Evolutionary conservation across 2,797 vertebrate species (phyloP).

Genomic region (Thalassophryne amazonica): DNA sequence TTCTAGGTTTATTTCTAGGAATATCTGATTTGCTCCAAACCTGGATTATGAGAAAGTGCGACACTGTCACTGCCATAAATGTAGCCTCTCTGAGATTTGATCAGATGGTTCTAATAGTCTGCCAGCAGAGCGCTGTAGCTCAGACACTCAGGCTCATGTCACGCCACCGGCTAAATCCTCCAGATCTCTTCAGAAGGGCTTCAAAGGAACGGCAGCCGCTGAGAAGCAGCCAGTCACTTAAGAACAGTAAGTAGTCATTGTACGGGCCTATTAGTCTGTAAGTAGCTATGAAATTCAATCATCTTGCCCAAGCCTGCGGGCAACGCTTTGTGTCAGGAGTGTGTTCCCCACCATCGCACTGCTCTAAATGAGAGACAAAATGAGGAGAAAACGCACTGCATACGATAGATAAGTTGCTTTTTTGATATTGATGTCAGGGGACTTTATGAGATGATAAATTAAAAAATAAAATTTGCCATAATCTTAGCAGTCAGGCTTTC

Average conservation of each 20-base stretch:
- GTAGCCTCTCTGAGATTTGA: constrained; percentile 47
- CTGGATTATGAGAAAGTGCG: constrained; percentile 33
- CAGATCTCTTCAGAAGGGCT: constrained; percentile 62
- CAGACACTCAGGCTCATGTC: constrained; percentile 68
- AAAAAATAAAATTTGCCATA: constrained; percentile 14
- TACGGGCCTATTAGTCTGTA: constrained; percentile 72
- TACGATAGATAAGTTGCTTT: constrained; percentile 50
- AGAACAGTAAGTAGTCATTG: constrained; percentile 71
- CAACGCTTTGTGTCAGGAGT: constrained; percentile 59
- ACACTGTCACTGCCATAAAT: constrained; percentile 29
- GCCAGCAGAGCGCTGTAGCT: constrained; percentile 66
- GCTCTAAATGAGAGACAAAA: constrained; percentile 49
- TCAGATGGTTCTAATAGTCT: constrained; percentile 75
- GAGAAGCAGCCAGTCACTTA: constrained; percentile 67
- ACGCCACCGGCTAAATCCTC: constrained; percentile 72
- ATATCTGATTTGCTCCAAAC: neutral
- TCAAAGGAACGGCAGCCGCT: constrained; percentile 58
- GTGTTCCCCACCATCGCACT: constrained; percentile 34
- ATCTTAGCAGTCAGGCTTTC: constrained; percentile 20
- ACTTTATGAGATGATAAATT: constrained; percentile 45
- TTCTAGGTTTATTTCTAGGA: no score
- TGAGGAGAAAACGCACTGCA: constrained; percentile 26
- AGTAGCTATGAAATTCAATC: constrained; percentile 83
- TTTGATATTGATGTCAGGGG: constrained; percentile 47
- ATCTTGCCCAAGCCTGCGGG: constrained; percentile 60